These are phyloP conservation scores for Capreolus pygargus DNA, from an alignment of 2,113 vertebrate species.

Conservation along the genomic window DNA sequence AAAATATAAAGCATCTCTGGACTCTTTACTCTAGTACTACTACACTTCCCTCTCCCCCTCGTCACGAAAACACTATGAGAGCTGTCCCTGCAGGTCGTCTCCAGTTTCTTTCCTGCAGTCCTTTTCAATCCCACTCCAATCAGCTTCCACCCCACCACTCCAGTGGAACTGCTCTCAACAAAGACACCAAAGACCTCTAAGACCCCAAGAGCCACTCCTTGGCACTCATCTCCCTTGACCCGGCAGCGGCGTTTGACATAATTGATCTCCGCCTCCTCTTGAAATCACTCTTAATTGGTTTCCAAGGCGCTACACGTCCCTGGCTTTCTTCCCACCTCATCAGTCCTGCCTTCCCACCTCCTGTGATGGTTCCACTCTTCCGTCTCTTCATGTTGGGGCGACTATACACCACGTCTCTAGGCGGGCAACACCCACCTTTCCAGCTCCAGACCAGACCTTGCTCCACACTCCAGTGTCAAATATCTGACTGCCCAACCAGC, in stretches of 20 bases:
- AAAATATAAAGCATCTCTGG: neutral
- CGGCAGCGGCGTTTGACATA: rapidly evolving
- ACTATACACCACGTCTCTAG: neutral
- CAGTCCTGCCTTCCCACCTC: rapidly evolving
- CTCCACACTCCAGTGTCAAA: neutral
- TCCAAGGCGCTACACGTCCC: rapidly evolving
- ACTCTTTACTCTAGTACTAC: neutral
- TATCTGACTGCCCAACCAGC: neutral
- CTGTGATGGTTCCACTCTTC: neutral
- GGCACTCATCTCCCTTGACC: rapidly evolving
- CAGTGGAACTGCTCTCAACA: neutral
- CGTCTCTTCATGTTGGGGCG: neutral
- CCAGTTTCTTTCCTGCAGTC: neutral
- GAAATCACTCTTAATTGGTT: neutral
- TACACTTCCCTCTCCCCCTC: neutral
- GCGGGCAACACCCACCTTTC: neutral
- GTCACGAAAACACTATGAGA: neutral
- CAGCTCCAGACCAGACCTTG: neutral
- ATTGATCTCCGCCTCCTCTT: neutral
- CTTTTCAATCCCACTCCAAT: neutral
- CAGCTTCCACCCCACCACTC: neutral
- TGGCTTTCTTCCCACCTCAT: neutral
- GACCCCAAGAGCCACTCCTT: neutral
- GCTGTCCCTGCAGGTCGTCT: neutral
- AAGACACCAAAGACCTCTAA: too few relatives aligned